Evolutionary conservation across 1,140 invertebrate genomes (phyloP), one percentile per base, ranked within the genome.

Genomic region (Drosophila parvula): DNA sequence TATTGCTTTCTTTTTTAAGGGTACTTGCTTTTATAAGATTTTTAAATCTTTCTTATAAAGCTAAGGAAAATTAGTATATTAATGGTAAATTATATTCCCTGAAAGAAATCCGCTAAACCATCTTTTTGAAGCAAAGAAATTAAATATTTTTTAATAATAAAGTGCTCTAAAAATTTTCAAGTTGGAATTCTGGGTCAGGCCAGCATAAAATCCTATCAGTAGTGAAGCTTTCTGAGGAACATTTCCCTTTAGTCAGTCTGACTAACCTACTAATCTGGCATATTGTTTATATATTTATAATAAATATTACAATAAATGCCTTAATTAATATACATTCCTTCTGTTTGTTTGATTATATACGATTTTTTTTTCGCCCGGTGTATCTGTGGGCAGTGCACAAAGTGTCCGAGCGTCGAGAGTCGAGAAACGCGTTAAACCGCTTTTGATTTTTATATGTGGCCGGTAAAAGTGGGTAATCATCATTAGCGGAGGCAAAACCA

Each of bases 381-480:
- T 3, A 47, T 1, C 18, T 53, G 47, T 65, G 40, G 61, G 44
- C 47, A 65, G 65, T 69, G 65, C 61, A 65, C 27, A 67, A 67
- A 51, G 68, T 55, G 68, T 38, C 69, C 53, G 30, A 68, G 70
- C 50, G 62, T 60, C 56, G 59, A 69, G 65, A 69, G 38, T 56
- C 74, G 81, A 73, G 82, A 86, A 86, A 86, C 82, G 82, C 83
- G 82, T 86, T 88, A 86, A 86, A 86, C 82, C 82, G 82, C 82
- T 86, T 86, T 86, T 86, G 82, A 86, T 86, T 86, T 86, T 86
- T 86, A 86, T 69, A 80, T 61, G 62, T 62, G 60, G 38, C 57
- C 50, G 83, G 82, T 86, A 86, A 86, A 86, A 86, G 82, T 86
- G 82, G 83, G 82, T 88, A 86, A 86, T 86, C 82, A 86, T 86